Percentiles rank a stretch among this genome's conserved stretches.
Evolutionary conservation across 2,113 vertebrate genomes (phyloP).

Genomic region (Lanius ludovicianus): DNA sequence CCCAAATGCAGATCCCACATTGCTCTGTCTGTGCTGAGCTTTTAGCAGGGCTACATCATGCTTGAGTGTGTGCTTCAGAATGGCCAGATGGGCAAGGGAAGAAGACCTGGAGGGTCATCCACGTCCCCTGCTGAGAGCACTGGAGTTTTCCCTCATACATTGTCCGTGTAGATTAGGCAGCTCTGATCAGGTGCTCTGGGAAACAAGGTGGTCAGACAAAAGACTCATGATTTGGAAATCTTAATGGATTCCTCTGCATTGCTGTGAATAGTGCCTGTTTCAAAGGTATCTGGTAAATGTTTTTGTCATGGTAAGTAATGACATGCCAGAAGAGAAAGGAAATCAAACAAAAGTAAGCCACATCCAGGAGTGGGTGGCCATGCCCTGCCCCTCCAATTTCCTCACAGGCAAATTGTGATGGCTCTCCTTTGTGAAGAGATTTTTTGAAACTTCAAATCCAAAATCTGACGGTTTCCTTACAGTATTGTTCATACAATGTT

Average conservation of each 20-base stretch:
- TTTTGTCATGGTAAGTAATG: slow-evolving; percentile 63
- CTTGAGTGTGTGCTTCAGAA: background rate
- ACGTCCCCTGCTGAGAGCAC: accelerated
- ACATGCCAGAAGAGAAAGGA: slow-evolving; percentile 52
- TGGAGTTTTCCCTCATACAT: background rate
- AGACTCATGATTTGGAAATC: slow-evolving; percentile 60
- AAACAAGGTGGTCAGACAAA: slow-evolving; percentile 42
- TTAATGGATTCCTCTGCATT: slow-evolving; percentile 66
- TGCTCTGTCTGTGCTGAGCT: background rate
- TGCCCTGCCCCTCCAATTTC: slow-evolving; percentile 18
- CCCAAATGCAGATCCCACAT: background rate
- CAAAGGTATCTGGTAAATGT: slow-evolving; percentile 67
- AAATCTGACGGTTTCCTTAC: slow-evolving; percentile 39
- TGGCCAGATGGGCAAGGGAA: background rate
- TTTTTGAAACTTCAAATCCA: slow-evolving; percentile 69
- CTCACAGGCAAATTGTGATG: slow-evolving; percentile 32
- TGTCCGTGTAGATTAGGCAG: background rate
- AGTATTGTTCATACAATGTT: slow-evolving; percentile 4
- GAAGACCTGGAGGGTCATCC: background rate
- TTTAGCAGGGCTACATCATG: background rate
- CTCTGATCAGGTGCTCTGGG: background rate
- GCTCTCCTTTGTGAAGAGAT: slow-evolving; percentile 62
- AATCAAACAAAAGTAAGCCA: slow-evolving; percentile 16
- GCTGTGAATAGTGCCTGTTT: slow-evolving; percentile 68
- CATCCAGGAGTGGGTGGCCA: slow-evolving; percentile 55